Evolutionary conservation across 37 sponge, comb jelly and placozoan species (phyloP).

Genomic region (Spongia lamella): DNA sequence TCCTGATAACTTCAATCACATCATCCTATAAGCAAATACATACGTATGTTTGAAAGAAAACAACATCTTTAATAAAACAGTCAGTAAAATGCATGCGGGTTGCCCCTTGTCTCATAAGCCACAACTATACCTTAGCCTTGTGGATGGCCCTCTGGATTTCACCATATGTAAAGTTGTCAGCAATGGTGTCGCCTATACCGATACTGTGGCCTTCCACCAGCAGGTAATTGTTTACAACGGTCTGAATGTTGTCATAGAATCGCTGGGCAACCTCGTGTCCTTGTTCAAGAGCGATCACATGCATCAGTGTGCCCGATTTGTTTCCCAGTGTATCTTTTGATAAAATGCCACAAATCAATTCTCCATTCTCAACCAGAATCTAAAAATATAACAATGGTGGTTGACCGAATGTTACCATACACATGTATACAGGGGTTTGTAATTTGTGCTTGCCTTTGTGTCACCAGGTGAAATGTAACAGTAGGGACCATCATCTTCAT

Average conservation of each 20-base stretch:
- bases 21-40: constrained; percentile 48
- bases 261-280: constrained; percentile 86
- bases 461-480: constrained; percentile 95
- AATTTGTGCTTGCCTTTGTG: constrained; percentile 87
- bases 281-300: constrained; percentile 86
- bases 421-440: background rate
- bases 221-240: constrained; percentile 95
- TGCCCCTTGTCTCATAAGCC: no score
- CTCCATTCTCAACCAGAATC: constrained; percentile 96
- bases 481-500: constrained; percentile 91
- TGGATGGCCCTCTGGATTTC: constrained; percentile 94
- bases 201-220: constrained; percentile 96
- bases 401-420: background rate
- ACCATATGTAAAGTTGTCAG: constrained; percentile 88
- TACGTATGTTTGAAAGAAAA: no score
- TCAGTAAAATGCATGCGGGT: no score
- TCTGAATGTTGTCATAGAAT: constrained; percentile 95
- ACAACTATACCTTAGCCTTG: constrained; percentile 83
- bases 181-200: constrained; percentile 99
- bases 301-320: constrained; percentile 91
- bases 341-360: constrained; percentile 87
- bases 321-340: constrained; percentile 97
- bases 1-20: constrained; percentile 97
- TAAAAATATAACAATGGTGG: constrained; percentile 5
- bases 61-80: no score